phyloP scores from a whole-genome alignment of 2,888 invertebrate species.

The Copidosoma aretas region DNA sequence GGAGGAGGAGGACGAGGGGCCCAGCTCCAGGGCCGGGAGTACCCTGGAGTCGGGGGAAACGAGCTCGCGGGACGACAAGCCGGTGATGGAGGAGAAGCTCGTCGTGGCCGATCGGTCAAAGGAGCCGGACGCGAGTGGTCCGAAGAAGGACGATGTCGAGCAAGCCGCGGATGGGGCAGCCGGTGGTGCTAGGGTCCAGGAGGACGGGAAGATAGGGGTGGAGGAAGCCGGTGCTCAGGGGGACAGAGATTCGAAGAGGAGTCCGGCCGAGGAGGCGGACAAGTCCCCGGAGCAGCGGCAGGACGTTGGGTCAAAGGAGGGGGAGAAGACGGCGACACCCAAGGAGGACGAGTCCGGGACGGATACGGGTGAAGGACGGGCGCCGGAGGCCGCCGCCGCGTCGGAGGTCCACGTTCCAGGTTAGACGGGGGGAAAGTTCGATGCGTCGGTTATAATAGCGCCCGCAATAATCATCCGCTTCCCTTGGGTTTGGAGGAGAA shows the following conservation, averaged over 20 bases:
- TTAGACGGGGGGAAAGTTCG: constrained; percentile 1
- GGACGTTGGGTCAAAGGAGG: constrained; percentile 16
- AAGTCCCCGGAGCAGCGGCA: not conserved
- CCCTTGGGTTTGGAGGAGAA: too few species aligned
- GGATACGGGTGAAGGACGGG: constrained; percentile 24
- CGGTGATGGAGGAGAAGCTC: too few species aligned
- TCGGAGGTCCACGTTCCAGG: constrained; percentile 25
- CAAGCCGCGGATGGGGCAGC: too few species aligned
- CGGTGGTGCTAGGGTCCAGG: not conserved
- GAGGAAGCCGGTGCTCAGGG: not conserved
- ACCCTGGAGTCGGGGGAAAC: not conserved
- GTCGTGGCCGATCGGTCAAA: too few species aligned
- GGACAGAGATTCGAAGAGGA: not conserved
- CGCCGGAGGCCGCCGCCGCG: constrained; percentile 51
- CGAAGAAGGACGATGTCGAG: not conserved
- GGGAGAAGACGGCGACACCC: constrained; percentile 10
- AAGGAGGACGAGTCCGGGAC: constrained; percentile 53
- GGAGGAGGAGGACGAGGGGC: not conserved
- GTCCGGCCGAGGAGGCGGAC: not conserved
- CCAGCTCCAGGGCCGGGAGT: too few species aligned
- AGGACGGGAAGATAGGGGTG: not conserved
- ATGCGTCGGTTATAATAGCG: too few species aligned
- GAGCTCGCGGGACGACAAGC: not conserved
- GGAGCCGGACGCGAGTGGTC: too few species aligned
- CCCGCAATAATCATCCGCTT: too few species aligned